Conservation (phyloP, 2,888 invertebrate genomes). For the Autographa gamma region DNA sequence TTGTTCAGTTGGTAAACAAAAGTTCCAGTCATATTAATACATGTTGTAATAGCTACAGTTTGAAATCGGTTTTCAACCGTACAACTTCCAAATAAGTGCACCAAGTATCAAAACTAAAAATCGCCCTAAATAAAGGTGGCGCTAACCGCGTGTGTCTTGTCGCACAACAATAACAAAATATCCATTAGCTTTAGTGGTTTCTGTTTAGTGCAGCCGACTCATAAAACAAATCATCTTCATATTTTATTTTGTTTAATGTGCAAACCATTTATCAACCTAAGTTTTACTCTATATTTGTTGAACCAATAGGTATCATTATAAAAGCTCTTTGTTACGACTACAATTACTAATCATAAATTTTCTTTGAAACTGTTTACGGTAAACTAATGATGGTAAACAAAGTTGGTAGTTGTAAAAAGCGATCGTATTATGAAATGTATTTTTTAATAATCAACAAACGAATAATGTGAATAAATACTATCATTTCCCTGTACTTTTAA, state of each 20-base stretch:
- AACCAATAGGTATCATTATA: conserved; percentile 30
- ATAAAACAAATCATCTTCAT: conserved; percentile 49
- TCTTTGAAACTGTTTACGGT: conserved; percentile 65
- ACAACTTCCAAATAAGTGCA: neutral
- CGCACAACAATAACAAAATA: conserved; percentile 87
- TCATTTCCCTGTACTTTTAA: conserved; percentile 10
- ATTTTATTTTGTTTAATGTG: conserved; percentile 55
- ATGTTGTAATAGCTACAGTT: too few species aligned
- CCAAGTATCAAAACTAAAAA: conserved; percentile 68
- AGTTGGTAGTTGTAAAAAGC: conserved; percentile 40
- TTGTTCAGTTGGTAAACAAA: too few species aligned
- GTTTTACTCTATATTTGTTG: conserved; percentile 29
- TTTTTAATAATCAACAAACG: conserved; percentile 64
- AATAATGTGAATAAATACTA: conserved; percentile 14
- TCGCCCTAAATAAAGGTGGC: conserved; percentile 71
- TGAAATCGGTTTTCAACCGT: too few species aligned
- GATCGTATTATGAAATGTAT: conserved; percentile 65
- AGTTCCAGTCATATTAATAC: too few species aligned
- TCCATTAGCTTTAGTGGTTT: conserved; percentile 88
- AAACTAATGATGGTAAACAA: conserved; percentile 54
- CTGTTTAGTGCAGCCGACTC: conserved; percentile 64
- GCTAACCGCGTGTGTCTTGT: conserved; percentile 87
- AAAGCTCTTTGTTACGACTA: conserved; percentile 51
- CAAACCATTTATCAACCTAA: conserved; percentile 33
- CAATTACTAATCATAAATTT: conserved; percentile 66